Conservation (phyloP, 2,797 vertebrate species). For the Antennarius maculatus region DNA sequence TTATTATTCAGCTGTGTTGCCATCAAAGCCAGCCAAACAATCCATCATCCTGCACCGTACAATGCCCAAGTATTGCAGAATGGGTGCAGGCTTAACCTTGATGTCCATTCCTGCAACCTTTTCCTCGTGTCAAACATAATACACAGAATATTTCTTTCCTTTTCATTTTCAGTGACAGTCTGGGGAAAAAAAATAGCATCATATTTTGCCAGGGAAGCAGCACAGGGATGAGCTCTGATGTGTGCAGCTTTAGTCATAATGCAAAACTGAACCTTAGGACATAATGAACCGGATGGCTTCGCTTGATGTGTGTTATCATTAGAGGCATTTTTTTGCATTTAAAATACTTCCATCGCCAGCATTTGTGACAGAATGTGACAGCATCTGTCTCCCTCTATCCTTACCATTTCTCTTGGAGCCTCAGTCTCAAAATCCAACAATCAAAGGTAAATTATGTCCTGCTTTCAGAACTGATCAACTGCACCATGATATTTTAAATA, state of each 20-base stretch:
- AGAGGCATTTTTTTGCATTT: slow-evolving; percentile 37
- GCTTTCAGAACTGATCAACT: slow-evolving; percentile 6
- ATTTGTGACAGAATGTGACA: slow-evolving; percentile 1
- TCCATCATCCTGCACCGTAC: background rate
- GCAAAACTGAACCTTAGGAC: slow-evolving; percentile 43
- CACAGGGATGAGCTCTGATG: slow-evolving; percentile 6
- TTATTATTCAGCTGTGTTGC: slow-evolving; percentile 38
- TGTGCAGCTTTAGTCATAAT: slow-evolving; percentile 37
- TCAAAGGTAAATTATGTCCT: background rate
- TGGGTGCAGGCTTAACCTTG: slow-evolving; percentile 48
- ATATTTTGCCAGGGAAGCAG: background rate
- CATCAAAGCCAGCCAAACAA: slow-evolving; percentile 38
- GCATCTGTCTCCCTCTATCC: background rate
- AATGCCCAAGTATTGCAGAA: slow-evolving; percentile 35
- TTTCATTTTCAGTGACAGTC: slow-evolving; percentile 23
- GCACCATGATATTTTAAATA: slow-evolving; percentile 14
- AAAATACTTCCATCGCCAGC: slow-evolving; percentile 21
- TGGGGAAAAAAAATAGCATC: slow-evolving; percentile 10
- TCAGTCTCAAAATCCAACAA: slow-evolving; percentile 26
- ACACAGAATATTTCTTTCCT: background rate
- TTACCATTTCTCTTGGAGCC: background rate
- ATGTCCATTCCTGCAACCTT: slow-evolving; percentile 11
- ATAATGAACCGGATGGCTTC: slow-evolving; percentile 42
- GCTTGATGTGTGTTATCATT: slow-evolving; percentile 39
- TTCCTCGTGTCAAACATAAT: slow-evolving; percentile 21